Base-by-base conservation (phyloP, 2,888 invertebrate genomes). In the Liposcelis brunnea region DNA sequence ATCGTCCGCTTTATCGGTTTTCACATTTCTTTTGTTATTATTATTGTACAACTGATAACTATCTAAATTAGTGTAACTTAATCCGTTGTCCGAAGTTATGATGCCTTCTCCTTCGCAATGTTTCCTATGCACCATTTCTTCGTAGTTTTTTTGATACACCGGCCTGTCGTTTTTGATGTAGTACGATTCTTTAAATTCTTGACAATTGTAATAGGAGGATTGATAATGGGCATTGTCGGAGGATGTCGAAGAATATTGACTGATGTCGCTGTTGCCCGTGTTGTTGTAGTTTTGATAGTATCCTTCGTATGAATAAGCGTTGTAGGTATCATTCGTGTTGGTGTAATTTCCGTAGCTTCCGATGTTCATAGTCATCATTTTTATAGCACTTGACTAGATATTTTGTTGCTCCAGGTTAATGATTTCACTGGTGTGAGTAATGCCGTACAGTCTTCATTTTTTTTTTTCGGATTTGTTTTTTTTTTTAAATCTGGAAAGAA, bases 21-120 rank as follows among this genome's bases (percentile, higher is more conserved):
- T 49, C 32, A 43, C 49, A 8, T 26, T 26, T 26, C 26, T 4
- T 8, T 26, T 26, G 8, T 26, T 26, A 26, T 26, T 26, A 26
- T 26, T 26, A 37, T 49, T 51, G 38, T 43, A 46, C 49, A 43
- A 51, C 31, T 49, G 56, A 2, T 74, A 73, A 56, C 85, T 86
- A 62, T 90, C 89, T 55, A 90, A 65, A 61, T 89, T 89, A 1
- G 89, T 89, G 61, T 90, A 90, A 61, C 87, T 86, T 48, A 90
- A 68, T 1, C 89, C 89, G 35, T 85, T 79, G 57, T 85, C 85
- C 1, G 84, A 80, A 57, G 80, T 84, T 53, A 87, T 85, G 38
- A 86, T 84, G 35, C 53, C 52, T n/a, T 54, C 52, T 7, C 16
- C 35, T n/a, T 54, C 52, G 7, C 16, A 14, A 33, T 35, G 16